Evolutionary conservation across 1,140 invertebrate genomes (phyloP), one percentile per base, ranked within the genome.

Genomic region (Drosophila ironensis): DNA sequence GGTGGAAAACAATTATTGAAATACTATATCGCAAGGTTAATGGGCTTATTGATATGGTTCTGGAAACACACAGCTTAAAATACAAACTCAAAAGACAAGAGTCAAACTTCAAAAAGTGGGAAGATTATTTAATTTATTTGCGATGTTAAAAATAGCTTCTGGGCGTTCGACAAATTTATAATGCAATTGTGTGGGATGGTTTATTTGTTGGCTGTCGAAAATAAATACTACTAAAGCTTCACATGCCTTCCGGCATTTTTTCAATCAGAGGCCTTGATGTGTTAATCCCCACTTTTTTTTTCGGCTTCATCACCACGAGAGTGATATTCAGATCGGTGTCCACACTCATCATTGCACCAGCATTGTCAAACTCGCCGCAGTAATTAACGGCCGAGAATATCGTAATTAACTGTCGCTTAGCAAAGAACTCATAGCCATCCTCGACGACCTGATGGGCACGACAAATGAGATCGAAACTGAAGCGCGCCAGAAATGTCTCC

Each of bases 391-490:
- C 72, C 30, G 95, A 96, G 87, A 99, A 99, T 7, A 99, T 91
- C 2, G 98, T 99, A n/a, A 99, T 98, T 40, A 99, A 92, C 88
- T 99, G 98, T 71, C 98, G 92, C 91, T 99, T 99, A 1, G 97
- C 98, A 91, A 99, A 99, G 90, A 99, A 99, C 91, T 99, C 98
- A 90, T 99, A 99, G 2, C 98, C 98, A 91, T 99, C 98, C 92
- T 99, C 97, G 1, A 98, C 97, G 6, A 98, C 97, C 92, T 98
- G 97, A 92, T 99, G 98, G 16, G 97, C 97, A 75, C 98, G 93
- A 90, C 97, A 98, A 87, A 99, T 98, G 64, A 98, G 92, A 92
- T 98, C 97, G 90, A 98, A 95, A 86, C 97, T 95, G 91, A 98
- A 97, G 89, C 97, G 95, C 88, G 96, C 95, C 52, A 98, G 91